Base-by-base conservation (phyloP, 1,140 invertebrate species). In the Habropoda laboriosa region DNA sequence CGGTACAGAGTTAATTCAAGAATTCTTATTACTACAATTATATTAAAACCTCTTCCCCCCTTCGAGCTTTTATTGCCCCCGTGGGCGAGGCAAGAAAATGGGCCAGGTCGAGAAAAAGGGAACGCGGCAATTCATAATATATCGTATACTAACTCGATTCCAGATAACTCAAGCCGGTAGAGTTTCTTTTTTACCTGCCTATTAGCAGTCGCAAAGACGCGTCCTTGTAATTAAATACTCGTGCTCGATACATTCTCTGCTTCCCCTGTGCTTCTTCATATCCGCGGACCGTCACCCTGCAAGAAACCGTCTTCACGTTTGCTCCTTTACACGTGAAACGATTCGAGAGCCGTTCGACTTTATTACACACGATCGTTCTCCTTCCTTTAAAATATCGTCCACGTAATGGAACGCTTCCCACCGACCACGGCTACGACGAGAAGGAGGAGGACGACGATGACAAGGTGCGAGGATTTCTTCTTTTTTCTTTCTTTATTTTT, bases 211-310 rank as follows among this genome's bases (percentile, higher is more conserved):
- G 42, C 35, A 30, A 42, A 66, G 61, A 75, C 27, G 38, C 66
- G 63, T 77, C 64, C 66, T 71, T 71, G 75, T 77, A 77, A 77
- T 77, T 77, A 77, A 77, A 64, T 64, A n/a, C 49, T 32, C 24
- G 38, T n/a, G 72, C 38, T 42, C 16, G 12, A 71, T 70, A 40
- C 66, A 35, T 70, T 40, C 30, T 10, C n/a, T 45, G n/a, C n/a
- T n/a, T n/a, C n/a, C n/a, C n/a, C 32, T 42, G n/a, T 24, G 13
- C 42, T 24, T 40, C 18, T 30, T 57, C 42, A n/a, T 76, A 76
- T n/a, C n/a, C 53, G 49, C 21, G 3, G n/a, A n/a, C 30, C 24
- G 42, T 42, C n/a, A n/a, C 32, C 24, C 10, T 2, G 40, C 4
- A 30, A 53, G 30, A 68, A 51, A 7, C 40, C 18, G 27, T 64